Conservation (phyloP, 1,140 invertebrate genomes). For the Ips typographus region DNA sequence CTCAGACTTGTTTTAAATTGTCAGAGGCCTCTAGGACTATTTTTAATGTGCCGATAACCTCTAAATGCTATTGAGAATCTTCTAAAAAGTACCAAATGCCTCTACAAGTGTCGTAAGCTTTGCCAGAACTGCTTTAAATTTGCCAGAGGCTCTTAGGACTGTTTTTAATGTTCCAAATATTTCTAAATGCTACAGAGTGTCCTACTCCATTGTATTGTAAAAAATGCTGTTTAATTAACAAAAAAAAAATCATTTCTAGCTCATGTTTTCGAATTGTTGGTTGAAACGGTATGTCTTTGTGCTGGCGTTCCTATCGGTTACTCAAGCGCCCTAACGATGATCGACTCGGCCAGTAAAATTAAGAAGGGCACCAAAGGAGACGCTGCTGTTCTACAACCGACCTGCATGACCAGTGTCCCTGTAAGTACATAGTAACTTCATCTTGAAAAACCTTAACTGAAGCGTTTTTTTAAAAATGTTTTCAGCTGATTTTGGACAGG, state of each 20-base stretch:
- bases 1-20: too few relatives aligned
- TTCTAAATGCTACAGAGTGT: too few relatives aligned
- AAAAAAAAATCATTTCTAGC: slow-evolving; percentile 55
- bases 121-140: too few relatives aligned
- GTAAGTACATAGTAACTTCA: slow-evolving; percentile 57
- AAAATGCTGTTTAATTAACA: neutral
- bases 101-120: too few relatives aligned
- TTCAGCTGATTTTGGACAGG: slow-evolving; percentile 87
- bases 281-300: slow-evolving; percentile 71
- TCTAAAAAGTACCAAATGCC: too few relatives aligned
- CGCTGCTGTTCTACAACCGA: slow-evolving; percentile 85
- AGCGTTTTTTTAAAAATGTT: slow-evolving; percentile 1
- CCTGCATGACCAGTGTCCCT: slow-evolving; percentile 93
- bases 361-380: slow-evolving; percentile 90
- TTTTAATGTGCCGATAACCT: too few relatives aligned
- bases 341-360: slow-evolving; percentile 95
- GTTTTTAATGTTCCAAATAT: too few relatives aligned
- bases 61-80: too few relatives aligned
- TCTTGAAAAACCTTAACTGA: neutral
- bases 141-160: too few relatives aligned
- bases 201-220: neutral
- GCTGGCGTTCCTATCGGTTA: slow-evolving; percentile 95
- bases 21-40: too few relatives aligned
- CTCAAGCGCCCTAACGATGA: slow-evolving; percentile 91
- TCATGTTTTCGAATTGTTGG: slow-evolving; percentile 94